Conservation (phyloP, 2,888 invertebrate species). For the Notocelia uddmanniana region DNA sequence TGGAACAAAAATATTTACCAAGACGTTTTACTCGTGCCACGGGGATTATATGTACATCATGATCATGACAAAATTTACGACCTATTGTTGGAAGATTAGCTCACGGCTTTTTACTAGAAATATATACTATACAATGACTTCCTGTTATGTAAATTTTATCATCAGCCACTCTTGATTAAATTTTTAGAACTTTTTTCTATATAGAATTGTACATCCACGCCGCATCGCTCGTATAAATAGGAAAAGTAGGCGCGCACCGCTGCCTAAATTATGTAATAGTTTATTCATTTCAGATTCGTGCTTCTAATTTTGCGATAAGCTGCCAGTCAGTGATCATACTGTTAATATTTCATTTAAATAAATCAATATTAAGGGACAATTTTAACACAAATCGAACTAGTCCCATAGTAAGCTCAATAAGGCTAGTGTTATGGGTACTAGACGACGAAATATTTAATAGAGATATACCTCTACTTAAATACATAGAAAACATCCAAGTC, state of each 20-base stretch:
- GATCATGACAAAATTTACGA: background rate
- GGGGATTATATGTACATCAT: background rate
- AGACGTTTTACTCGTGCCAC: background rate
- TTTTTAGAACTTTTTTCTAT: background rate
- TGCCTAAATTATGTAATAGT: constrained; percentile 1
- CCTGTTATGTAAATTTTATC: background rate
- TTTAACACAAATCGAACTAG: too few relatives aligned
- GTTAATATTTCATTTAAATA: too few relatives aligned
- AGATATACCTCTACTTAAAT: too few relatives aligned
- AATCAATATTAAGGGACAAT: too few relatives aligned
- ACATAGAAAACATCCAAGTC: too few relatives aligned
- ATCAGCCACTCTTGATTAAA: background rate
- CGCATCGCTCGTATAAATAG: background rate
- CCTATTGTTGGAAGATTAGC: background rate
- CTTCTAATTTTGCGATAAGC: background rate
- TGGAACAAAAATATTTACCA: background rate
- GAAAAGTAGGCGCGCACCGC: background rate
- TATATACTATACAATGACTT: too few relatives aligned
- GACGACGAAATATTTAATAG: too few relatives aligned
- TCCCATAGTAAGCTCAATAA: too few relatives aligned
- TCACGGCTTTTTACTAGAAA: too few relatives aligned
- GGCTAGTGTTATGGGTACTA: too few relatives aligned
- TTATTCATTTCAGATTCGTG: background rate
- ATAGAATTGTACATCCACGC: background rate
- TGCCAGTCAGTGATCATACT: too few relatives aligned